phyloP scores from a whole-genome alignment of 2,888 invertebrate species.

The Steinernema hermaphroditum region DNA sequence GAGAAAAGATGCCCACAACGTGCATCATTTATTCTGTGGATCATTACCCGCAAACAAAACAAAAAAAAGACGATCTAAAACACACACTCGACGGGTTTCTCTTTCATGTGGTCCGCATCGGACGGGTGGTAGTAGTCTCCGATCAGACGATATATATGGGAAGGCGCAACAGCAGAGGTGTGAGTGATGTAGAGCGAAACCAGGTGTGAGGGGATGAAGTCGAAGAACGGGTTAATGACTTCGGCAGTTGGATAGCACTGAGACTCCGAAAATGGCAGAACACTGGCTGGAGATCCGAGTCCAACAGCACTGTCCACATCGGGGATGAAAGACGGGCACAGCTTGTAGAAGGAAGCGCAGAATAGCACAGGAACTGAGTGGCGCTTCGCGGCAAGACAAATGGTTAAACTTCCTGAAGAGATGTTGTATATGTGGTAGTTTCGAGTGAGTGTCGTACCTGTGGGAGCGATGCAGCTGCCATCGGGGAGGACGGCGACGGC shows the following conservation, averaged over 20 bases:
- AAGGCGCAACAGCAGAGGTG: slow-evolving; percentile 49
- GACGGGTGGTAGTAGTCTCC: slow-evolving; percentile 55
- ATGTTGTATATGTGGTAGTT: neutral
- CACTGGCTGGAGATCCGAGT: slow-evolving; percentile 30
- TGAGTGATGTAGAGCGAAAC: slow-evolving; percentile 55
- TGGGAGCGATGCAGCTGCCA: slow-evolving; percentile 56
- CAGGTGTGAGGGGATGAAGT: slow-evolving; percentile 50
- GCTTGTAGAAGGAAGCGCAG: slow-evolving; percentile 57
- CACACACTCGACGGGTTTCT: neutral
- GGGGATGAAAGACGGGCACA: slow-evolving; percentile 45
- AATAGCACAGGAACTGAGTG: slow-evolving; percentile 59
- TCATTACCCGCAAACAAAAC: slow-evolving; percentile 8
- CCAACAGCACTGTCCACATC: slow-evolving; percentile 40
- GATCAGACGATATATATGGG: slow-evolving; percentile 50
- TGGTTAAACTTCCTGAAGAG: slow-evolving; percentile 44
- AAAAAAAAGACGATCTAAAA: neutral
- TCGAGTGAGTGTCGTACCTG: slow-evolving; percentile 46
- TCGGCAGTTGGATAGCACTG: slow-evolving; percentile 37
- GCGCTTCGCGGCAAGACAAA: slow-evolving; percentile 54
- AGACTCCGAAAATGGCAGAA: slow-evolving; percentile 35
- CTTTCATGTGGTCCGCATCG: neutral
- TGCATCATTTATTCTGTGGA: no score
- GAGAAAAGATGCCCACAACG: no score
- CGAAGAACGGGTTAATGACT: slow-evolving; percentile 52
- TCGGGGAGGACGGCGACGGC: slow-evolving; percentile 58